Conservation (phyloP, 2,113 vertebrate species). For the Heliornis fulica region DNA sequence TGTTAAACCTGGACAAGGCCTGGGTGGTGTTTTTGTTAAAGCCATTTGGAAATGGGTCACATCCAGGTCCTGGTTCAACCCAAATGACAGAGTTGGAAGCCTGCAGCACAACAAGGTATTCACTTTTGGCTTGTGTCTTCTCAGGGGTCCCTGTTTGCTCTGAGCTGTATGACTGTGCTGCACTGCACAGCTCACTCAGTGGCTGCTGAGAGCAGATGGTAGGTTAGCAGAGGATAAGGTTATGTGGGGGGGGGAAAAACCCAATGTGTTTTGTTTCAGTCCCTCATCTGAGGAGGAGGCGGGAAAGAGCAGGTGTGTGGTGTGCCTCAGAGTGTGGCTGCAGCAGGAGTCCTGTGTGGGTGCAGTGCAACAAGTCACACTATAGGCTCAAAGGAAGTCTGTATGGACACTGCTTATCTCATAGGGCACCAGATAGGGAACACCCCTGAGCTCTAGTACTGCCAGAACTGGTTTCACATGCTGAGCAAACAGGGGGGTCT, state of each 20-base stretch:
- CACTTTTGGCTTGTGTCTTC: fast-evolving
- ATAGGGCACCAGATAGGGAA: neutral
- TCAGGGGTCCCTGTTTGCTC: neutral
- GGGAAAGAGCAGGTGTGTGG: neutral
- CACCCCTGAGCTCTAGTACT: fast-evolving
- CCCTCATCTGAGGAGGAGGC: neutral
- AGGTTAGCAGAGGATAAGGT: neutral
- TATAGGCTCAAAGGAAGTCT: too few relatives aligned
- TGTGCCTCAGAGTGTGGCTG: neutral
- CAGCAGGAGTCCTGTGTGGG: fast-evolving
- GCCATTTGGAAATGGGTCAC: neutral
- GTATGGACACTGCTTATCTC: fast-evolving
- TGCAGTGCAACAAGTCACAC: neutral
- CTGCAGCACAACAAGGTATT: fast-evolving
- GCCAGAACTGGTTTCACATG: neutral
- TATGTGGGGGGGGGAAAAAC: fast-evolving
- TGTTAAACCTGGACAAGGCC: neutral
- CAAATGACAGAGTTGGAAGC: neutral
- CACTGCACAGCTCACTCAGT: fast-evolving
- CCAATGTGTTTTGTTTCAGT: neutral
- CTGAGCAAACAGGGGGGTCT: neutral
- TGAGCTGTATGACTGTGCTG: neutral
- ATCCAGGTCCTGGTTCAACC: neutral
- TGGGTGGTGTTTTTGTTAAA: neutral
- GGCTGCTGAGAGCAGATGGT: neutral